A percentile compares a stretch with the other conserved stretches of the same genome.
These are phyloP conservation scores for Drosophila lini DNA, from an alignment of 1,140 invertebrate species.

Conservation along the genomic window DNA sequence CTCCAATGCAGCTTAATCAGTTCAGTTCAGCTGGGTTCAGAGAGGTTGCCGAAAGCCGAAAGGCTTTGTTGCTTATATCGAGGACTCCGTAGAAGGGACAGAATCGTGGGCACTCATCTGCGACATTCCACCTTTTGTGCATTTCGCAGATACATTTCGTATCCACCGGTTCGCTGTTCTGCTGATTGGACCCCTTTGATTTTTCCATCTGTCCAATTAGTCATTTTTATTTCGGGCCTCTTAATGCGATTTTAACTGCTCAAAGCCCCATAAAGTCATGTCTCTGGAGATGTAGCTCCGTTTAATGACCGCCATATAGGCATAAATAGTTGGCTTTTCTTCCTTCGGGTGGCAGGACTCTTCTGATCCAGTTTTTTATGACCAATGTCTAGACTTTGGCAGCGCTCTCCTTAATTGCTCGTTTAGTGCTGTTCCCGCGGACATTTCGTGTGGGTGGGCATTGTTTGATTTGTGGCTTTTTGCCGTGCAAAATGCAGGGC, in stretches of 20 bases:
- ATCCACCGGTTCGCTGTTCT: constrained; percentile 21
- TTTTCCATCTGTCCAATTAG: constrained; percentile 79
- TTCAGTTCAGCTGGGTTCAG: constrained; percentile 69
- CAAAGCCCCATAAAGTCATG: constrained; percentile 56
- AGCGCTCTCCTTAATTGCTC: constrained; percentile 63
- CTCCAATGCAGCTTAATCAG: constrained; percentile 74
- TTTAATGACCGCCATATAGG: constrained; percentile 62
- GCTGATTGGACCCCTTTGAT: constrained; percentile 56
- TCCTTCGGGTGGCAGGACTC: constrained; percentile 39
- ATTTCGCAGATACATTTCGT: constrained; percentile 17
- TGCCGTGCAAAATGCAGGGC: constrained; percentile 5
- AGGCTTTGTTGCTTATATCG: constrained; percentile 54
- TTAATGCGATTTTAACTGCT: constrained; percentile 73
- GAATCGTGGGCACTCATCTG: constrained; percentile 65
- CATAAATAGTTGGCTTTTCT: constrained; percentile 48
- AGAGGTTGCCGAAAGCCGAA: constrained; percentile 60
- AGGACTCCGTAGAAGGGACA: neutral
- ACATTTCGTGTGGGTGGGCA: constrained; percentile 32
- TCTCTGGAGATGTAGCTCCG: constrained; percentile 23
- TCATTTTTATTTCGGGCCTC: constrained; percentile 69
- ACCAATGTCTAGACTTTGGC: constrained; percentile 61
- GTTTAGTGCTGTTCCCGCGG: constrained; percentile 52
- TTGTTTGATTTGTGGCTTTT: constrained; percentile 38
- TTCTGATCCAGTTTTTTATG: constrained; percentile 50
- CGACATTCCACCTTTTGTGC: constrained; percentile 59